A percentile compares a stretch with the other conserved stretches of the same genome.
Evolutionary conservation across 2,888 invertebrate species (phyloP).

Genomic region (Pyrochroa serraticornis): DNA sequence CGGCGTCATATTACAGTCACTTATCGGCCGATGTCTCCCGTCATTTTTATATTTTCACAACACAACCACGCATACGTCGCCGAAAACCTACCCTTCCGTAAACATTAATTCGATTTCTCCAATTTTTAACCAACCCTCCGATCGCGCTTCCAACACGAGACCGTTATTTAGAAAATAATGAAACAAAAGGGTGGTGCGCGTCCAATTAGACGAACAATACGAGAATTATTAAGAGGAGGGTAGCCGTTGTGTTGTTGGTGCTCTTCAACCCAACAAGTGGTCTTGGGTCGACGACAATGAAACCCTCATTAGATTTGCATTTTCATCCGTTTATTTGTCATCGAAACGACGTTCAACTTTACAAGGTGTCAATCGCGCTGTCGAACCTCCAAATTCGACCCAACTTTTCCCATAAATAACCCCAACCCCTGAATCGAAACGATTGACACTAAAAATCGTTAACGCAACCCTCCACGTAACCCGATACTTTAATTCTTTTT

Average conservation of each 20-base stretch:
- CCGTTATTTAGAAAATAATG: too few species aligned
- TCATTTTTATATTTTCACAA: constrained; percentile 38
- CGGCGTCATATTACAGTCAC: constrained; percentile 58
- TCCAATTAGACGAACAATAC: constrained; percentile 20
- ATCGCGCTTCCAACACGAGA: too few species aligned
- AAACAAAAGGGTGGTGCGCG: not conserved
- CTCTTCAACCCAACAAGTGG: constrained; percentile 1
- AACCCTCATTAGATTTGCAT: constrained; percentile 7
- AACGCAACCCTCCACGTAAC: constrained; percentile 39
- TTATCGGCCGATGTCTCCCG: constrained; percentile 54
- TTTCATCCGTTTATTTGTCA: constrained; percentile 14
- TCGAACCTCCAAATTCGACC: constrained; percentile 34
- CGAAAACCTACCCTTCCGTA: too few species aligned
- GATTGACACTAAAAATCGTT: constrained; percentile 49
- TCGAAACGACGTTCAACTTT: not conserved
- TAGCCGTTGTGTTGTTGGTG: not conserved
- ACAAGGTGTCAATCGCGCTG: constrained; percentile 29
- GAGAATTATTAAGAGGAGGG: constrained; percentile 1
- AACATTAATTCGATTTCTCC: too few species aligned
- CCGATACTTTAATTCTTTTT: constrained; percentile 44
- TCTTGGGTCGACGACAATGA: not conserved
- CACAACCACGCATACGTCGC: not conserved
- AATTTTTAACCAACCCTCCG: too few species aligned
- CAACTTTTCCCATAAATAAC: constrained; percentile 25
- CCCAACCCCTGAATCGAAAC: constrained; percentile 42